These are phyloP conservation scores for Dioctria rufipes DNA, from an alignment of 2,888 invertebrate species.

Conservation along the genomic window DNA sequence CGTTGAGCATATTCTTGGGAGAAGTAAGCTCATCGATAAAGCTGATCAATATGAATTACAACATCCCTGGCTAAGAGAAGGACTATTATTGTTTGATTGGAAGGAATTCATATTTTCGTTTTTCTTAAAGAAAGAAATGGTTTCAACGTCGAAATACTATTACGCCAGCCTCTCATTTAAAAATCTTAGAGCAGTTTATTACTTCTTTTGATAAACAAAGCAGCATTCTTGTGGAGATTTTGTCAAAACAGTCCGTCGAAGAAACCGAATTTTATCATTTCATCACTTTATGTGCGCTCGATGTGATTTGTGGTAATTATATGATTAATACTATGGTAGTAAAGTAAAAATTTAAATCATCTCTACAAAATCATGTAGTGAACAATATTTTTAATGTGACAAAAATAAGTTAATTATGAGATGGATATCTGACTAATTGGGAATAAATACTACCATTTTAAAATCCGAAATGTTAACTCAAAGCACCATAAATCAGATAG, in stretches of 20 bases:
- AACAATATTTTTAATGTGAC: no score
- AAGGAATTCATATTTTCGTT: not conserved
- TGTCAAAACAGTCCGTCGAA: constrained; percentile 66
- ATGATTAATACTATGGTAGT: no score
- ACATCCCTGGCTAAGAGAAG: constrained; percentile 58
- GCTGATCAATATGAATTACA: constrained; percentile 56
- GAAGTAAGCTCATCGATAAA: constrained; percentile 48
- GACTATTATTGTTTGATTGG: constrained; percentile 52
- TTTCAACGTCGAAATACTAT: constrained; percentile 76
- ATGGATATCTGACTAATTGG: no score
- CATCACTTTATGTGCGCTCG: constrained; percentile 74
- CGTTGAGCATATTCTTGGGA: constrained; percentile 43
- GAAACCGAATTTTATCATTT: constrained; percentile 75
- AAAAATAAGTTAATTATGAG: no score
- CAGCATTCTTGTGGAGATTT: constrained; percentile 68
- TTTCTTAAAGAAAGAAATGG: constrained; percentile 18
- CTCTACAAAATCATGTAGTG: no score
- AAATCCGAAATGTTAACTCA: no score
- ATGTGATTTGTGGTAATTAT: constrained; percentile 74
- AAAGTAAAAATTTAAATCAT: no score
- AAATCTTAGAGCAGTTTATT: constrained; percentile 79
- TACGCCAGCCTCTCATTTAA: constrained; percentile 83
- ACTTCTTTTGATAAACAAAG: constrained; percentile 78
- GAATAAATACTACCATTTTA: no score
- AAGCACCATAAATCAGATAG: no score